Base-by-base conservation (phyloP, 2,797 vertebrate species). In the Neoniphon sammara region DNA sequence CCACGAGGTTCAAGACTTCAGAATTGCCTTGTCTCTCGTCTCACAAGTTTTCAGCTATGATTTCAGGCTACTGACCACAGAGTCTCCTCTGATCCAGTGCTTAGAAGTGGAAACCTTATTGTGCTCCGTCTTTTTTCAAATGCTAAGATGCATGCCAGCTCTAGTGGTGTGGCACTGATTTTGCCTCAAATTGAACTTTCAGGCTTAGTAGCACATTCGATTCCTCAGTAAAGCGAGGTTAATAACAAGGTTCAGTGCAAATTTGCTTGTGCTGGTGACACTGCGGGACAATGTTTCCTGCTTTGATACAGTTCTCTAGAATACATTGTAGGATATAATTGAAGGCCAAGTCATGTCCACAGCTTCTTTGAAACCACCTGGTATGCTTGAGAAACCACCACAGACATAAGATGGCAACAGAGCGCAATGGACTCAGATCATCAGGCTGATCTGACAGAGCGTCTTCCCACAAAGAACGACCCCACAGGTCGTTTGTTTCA, bases 1-100 rank as follows among this genome's bases (percentile, higher is more conserved):
- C 59, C 47, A 73, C 65, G 39, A 53, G 15, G 66, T 78, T 78
- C 52, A 78, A 64, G 44, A 64, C 64, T 73, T 47, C 25, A 58
- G 36, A 65, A n/a, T 21, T 8, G 34, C 21, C 54, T 56, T 27
- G 34, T 56, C 65, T 56, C 36, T 31, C 31, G n/a, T 36, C 25
- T 60, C 44, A 36, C 66, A 69, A 52, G 44, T 52, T 70, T 49
- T 50, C 54, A 49, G 54, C 54, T 70, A 46, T 36, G 56, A 70
- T 60, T 70, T 70, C 42, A 68, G 46, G 30, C 44, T 7, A 31
- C 44, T 25, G 18, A 54, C 59, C 59, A 20, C 69, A 54, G 18
- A 31, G n/a, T 11, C 18, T 27, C 34, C 44, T 39, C n/a, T 25
- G 46, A 36, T 59, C 67, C 56, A 52, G 20, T 31, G 27, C 57